Percentiles rank a stretch among this genome's conserved stretches.
These are phyloP conservation scores for Paracanthobrama guichenoti DNA, from an alignment of 2,113 vertebrate genomes.

Conservation along the genomic window DNA sequence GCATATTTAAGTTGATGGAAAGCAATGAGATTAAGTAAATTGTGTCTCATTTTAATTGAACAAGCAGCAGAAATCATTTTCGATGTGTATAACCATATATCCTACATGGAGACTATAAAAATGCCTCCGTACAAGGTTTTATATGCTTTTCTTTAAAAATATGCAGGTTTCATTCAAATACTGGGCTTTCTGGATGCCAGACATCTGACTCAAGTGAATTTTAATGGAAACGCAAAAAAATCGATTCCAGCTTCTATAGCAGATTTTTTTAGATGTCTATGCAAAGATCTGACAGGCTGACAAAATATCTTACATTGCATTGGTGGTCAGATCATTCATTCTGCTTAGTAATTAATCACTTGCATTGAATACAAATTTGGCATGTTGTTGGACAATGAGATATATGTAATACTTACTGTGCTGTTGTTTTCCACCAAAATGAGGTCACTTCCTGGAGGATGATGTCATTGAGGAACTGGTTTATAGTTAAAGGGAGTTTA, in stretches of 20 bases:
- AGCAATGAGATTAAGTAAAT: not conserved
- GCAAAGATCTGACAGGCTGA: conserved; percentile 16
- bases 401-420: not conserved
- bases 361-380: not conserved
- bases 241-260: conserved; percentile 10
- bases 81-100: not conserved
- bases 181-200: not conserved
- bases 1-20: not conserved
- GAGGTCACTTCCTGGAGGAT: not conserved
- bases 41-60: not conserved
- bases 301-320: not conserved
- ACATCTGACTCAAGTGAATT: conserved; percentile 20
- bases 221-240: conserved; percentile 7
- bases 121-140: not conserved
- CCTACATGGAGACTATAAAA: not conserved
- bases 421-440: not conserved
- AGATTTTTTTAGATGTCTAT: conserved; percentile 33
- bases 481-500: not conserved
- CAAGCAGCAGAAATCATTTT: not conserved
- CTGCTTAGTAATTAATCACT: not conserved
- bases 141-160: not conserved
- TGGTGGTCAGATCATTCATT: conserved; percentile 11
- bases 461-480: not conserved
- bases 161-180: not conserved
- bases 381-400: not conserved